Percentiles rank a stretch among this genome's conserved stretches.
Evolutionary conservation across 2,113 vertebrate genomes (phyloP).

Genomic region (Limanda limanda): DNA sequence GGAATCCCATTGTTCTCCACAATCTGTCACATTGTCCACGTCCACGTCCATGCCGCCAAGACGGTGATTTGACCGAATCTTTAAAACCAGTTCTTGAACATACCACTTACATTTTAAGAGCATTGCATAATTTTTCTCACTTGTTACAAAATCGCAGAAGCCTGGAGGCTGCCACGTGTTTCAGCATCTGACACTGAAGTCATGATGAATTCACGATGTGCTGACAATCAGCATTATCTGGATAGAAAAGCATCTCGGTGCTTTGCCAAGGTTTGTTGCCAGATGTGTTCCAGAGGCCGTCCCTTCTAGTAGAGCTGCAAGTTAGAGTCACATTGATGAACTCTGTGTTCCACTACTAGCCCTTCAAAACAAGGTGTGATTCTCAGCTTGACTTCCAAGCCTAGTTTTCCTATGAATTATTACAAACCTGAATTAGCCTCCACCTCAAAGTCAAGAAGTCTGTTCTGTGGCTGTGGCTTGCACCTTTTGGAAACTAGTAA

Average conservation of each 20-base stretch:
- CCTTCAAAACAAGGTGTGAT: background rate
- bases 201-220: constrained; percentile 46
- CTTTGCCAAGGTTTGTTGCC: constrained; percentile 46
- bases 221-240: constrained; percentile 58
- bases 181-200: constrained; percentile 34
- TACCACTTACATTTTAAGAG: background rate
- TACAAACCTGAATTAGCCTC: background rate
- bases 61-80: background rate
- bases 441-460: background rate
- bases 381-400: background rate
- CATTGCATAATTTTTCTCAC: background rate
- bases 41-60: background rate
- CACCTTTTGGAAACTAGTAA: background rate
- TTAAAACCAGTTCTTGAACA: background rate
- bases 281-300: constrained; percentile 51
- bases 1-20: constrained; percentile 18
- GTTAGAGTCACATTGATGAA: constrained; percentile 9
- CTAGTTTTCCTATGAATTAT: constrained; percentile 27
- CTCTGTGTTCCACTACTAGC: constrained; percentile 3
- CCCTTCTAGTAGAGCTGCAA: constrained; percentile 16
- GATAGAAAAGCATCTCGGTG: constrained; percentile 15
- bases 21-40: constrained; percentile 9
- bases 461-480: background rate
- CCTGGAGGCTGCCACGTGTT: constrained; percentile 17
- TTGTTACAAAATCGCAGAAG: constrained; percentile 1